A percentile compares a stretch with the other conserved stretches of the same genome.
Evolutionary conservation across 1,140 invertebrate species (phyloP).

Genomic region (Phocides pigmalion): DNA sequence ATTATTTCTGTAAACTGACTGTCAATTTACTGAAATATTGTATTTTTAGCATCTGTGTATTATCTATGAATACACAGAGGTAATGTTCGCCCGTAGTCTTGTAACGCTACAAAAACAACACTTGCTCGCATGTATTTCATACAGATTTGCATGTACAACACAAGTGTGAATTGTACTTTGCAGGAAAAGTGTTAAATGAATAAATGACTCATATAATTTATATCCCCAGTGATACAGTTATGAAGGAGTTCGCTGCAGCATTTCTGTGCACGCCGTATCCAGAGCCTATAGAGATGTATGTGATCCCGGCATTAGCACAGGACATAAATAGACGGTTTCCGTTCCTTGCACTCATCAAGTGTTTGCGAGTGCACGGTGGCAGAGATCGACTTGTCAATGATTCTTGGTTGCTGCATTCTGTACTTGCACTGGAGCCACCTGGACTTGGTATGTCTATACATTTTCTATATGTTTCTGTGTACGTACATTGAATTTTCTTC

Average conservation of each 20-base stretch:
- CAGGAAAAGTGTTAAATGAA: no score
- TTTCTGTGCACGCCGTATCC: slow-evolving; percentile 83
- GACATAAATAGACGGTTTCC: slow-evolving; percentile 78
- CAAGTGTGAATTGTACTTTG: no score
- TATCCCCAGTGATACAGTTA: slow-evolving; percentile 66
- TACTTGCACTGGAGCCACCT: slow-evolving; percentile 87
- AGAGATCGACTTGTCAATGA: slow-evolving; percentile 62
- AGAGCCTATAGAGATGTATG: slow-evolving; percentile 84
- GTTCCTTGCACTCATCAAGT: slow-evolving; percentile 76
- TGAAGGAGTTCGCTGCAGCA: slow-evolving; percentile 80
- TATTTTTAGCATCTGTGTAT: no score
- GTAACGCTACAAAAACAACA: no score
- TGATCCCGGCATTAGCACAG: slow-evolving; percentile 83
- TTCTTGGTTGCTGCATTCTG: slow-evolving; percentile 82
- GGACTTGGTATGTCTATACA: no score
- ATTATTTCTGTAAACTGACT: no score
- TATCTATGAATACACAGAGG: no score
- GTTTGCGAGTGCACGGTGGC: slow-evolving; percentile 55
- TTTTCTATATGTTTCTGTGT: no score
- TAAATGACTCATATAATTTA: neutral
- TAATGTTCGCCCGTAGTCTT: no score
- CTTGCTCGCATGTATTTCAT: no score
- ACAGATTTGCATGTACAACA: no score
- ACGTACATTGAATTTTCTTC: neutral
- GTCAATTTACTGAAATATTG: no score